phyloP scores from a whole-genome alignment of 2,113 vertebrate genomes.

The Lampris megalopsis region DNA sequence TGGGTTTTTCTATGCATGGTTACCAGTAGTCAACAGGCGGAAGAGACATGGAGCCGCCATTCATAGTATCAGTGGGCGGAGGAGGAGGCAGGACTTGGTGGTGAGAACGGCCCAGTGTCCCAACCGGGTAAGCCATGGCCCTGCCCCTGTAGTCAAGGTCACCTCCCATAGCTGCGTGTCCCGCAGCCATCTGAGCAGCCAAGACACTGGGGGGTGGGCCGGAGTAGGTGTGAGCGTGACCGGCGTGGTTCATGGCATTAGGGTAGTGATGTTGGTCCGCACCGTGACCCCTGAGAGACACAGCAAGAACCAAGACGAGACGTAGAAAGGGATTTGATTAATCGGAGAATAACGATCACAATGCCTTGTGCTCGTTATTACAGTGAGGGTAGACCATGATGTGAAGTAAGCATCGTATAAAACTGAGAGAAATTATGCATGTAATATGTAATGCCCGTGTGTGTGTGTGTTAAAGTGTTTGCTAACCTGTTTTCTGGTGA shows the following conservation, averaged over 20 bases:
- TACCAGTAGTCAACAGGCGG: slow-evolving; percentile 91
- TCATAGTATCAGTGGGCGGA: slow-evolving; percentile 86
- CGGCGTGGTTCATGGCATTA: slow-evolving; percentile 91
- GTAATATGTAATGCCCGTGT: neutral
- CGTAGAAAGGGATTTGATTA: neutral
- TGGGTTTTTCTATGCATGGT: slow-evolving; percentile 11
- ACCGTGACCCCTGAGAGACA: slow-evolving; percentile 86
- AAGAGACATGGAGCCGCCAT: slow-evolving; percentile 84
- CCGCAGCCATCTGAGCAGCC: slow-evolving; percentile 83
- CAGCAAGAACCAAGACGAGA: neutral
- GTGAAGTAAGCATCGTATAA: too few relatives aligned
- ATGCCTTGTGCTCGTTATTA: too few relatives aligned
- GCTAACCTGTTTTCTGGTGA: slow-evolving; percentile 97
- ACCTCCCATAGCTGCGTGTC: slow-evolving; percentile 75
- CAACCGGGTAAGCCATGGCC: slow-evolving; percentile 85
- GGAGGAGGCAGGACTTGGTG: slow-evolving; percentile 92
- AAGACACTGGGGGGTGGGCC: slow-evolving; percentile 80
- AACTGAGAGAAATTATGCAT: too few relatives aligned
- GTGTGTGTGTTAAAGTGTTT: slow-evolving; percentile 7
- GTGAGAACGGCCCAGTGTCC: slow-evolving; percentile 90
- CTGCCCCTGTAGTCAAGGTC: slow-evolving; percentile 90
- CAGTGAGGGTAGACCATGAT: too few relatives aligned
- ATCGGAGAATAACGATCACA: neutral
- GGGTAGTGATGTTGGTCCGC: slow-evolving; percentile 91
- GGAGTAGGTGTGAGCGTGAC: slow-evolving; percentile 87